Base-by-base conservation (phyloP, 2,797 vertebrate species). In the Valencia hispanica region DNA sequence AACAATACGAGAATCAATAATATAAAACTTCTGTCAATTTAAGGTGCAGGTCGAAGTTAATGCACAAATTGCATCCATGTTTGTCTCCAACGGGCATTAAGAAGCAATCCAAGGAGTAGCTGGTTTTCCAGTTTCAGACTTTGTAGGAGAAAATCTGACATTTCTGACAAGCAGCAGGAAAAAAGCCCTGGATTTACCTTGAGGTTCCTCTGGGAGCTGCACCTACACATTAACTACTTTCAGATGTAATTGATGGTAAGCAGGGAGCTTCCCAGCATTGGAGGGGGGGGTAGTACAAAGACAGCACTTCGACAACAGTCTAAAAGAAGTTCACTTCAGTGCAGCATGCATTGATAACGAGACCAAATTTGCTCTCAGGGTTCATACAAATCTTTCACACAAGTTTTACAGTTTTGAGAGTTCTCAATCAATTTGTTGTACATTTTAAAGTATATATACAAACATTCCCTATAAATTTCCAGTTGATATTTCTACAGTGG, bases 141-240 rank as follows among this genome's bases (percentile, higher is more conserved):
- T 50, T 34, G 10, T 32, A 34, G 30, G 32, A 70, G 68, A n/a
- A n/a, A n/a, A n/a, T n/a, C n/a, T n/a, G 30, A 50, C 34, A 30
- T 22, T 25, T 51, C 30, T 20, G n/a, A 48, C 17, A 70, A 30
- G 27, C 27, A 30, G 43, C 47, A 11, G 30, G 68, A 48, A 41
- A 20, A 32, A 48, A 48, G 68, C 30, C 8, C 45, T 48, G 45
- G 15, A 10, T 61, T 61, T 61, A 61, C 57, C 30, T 61, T 8
- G 14, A 61, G 57, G 57, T 30, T 61, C 30, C 30, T 18, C 57
- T 61, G 30, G 25, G 30, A 61, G 57, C 30, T 20, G 27, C 57
- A 32, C 27, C 57, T 61, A 61, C 57, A 61, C 57, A 61, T 27
- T 57, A 57, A 61, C 57, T 61, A 30, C 32, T 30, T 61, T 61